Conservation (phyloP, 1,140 invertebrate species). For the Fopius arisanus region DNA sequence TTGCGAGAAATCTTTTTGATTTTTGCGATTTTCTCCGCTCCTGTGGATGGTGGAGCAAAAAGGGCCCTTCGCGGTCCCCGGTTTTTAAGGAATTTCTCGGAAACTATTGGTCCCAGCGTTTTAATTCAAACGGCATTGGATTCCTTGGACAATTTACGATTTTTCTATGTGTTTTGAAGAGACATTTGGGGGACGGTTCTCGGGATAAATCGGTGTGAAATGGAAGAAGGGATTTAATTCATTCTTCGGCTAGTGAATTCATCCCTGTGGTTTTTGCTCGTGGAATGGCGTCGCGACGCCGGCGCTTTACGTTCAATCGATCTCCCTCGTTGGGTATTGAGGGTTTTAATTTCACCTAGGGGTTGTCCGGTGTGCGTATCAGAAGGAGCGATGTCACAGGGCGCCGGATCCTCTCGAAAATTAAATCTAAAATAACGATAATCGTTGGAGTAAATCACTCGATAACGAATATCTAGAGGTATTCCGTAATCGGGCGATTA, state of each 20-base stretch:
- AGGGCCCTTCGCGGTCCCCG: no score
- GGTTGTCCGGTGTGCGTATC: slow-evolving; percentile 16
- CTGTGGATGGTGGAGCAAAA: no score
- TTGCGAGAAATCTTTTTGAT: no score
- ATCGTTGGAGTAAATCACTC: background rate
- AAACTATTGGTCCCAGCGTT: no score
- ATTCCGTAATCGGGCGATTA: background rate
- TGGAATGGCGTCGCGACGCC: slow-evolving; percentile 53
- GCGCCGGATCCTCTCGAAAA: background rate
- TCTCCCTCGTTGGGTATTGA: slow-evolving; percentile 35
- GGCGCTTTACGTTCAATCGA: slow-evolving; percentile 55
- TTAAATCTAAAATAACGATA: background rate
- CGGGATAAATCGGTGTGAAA: no score
- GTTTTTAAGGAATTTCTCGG: no score
- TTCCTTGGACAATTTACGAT: no score
- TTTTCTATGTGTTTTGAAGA: no score
- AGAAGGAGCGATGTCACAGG: background rate
- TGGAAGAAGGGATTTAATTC: background rate
- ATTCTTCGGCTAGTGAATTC: background rate
- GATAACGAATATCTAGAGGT: no score
- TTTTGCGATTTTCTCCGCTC: no score
- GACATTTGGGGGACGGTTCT: no score
- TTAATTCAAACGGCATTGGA: no score
- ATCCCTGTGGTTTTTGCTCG: slow-evolving; percentile 17
- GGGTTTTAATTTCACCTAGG: slow-evolving; percentile 29